phyloP scores from a whole-genome alignment of 2,888 invertebrate genomes.

The Meteorus colon region DNA sequence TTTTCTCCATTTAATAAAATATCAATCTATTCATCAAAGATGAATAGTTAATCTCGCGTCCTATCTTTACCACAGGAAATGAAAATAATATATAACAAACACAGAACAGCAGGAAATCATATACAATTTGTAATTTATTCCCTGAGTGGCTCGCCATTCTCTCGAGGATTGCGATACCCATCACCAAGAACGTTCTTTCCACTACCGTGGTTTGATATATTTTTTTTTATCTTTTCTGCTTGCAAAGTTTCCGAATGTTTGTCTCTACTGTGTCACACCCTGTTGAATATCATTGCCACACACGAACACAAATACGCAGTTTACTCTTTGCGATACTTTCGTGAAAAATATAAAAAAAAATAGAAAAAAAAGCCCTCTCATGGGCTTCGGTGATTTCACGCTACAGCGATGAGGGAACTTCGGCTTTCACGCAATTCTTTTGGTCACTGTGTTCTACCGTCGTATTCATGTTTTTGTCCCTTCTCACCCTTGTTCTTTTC shows the following conservation, averaged over 20 bases:
- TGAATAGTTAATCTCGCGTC: not conserved
- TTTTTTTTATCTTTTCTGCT: slow-evolving; percentile 13
- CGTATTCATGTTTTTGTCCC: slow-evolving; percentile 14
- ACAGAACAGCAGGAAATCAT: slow-evolving; percentile 7
- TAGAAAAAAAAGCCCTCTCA: not conserved
- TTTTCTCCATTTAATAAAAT: not conserved
- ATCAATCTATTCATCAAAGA: not conserved
- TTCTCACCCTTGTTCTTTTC: not conserved
- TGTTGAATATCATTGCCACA: not conserved
- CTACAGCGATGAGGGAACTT: slow-evolving; percentile 32
- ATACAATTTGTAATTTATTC: slow-evolving; percentile 7
- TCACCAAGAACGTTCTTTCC: slow-evolving; percentile 12
- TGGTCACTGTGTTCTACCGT: slow-evolving; percentile 8
- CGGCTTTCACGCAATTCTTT: slow-evolving; percentile 33
- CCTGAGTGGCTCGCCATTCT: slow-evolving; percentile 14
- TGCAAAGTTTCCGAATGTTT: not conserved
- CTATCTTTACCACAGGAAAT: not conserved
- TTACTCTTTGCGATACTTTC: not conserved
- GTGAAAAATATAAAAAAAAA: not conserved
- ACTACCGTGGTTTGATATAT: slow-evolving; percentile 11
- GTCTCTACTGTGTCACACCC: not conserved
- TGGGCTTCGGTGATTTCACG: slow-evolving; percentile 39
- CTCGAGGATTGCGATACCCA: slow-evolving; percentile 10
- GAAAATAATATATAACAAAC: not conserved
- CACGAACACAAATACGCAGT: not conserved